phyloP scores from a whole-genome alignment of 2,888 invertebrate genomes.

The Anarsia innoxiella region DNA sequence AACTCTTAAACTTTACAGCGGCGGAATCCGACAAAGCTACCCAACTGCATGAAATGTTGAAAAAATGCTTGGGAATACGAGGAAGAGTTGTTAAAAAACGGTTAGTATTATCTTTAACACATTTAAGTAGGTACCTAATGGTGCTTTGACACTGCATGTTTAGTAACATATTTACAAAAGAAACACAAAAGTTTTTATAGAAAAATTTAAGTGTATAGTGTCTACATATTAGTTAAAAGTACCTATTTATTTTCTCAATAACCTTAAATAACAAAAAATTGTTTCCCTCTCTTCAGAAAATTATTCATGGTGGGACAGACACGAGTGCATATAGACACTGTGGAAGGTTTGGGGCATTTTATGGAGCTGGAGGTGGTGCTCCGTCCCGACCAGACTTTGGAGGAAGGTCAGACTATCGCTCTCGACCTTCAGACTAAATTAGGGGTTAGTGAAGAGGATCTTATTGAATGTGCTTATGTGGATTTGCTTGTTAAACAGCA shows the following conservation, averaged over 20 bases:
- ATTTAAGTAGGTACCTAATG: too few species aligned
- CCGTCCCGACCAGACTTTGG: constrained; percentile 76
- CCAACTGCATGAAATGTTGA: constrained; percentile 67
- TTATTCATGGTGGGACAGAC: constrained; percentile 89
- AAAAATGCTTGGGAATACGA: constrained; percentile 77
- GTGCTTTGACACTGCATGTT: too few species aligned
- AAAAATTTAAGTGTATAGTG: too few species aligned
- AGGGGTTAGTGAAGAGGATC: constrained; percentile 75
- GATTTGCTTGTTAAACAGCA: constrained; percentile 77
- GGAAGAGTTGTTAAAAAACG: constrained; percentile 84
- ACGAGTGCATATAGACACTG: constrained; percentile 91
- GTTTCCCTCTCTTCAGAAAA: constrained; percentile 60
- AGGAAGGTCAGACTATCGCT: constrained; percentile 83
- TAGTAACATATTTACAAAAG: too few species aligned
- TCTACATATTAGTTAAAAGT: too few species aligned
- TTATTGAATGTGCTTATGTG: constrained; percentile 84
- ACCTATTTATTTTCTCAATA: too few species aligned
- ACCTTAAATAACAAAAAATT: too few species aligned
- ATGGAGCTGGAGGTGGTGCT: constrained; percentile 91
- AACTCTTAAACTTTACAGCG: constrained; percentile 72
- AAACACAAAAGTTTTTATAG: too few species aligned
- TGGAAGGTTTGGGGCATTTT: constrained; percentile 84
- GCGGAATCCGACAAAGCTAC: constrained; percentile 60
- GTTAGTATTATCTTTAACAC: too few species aligned
- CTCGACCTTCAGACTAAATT: constrained; percentile 80